Evolutionary conservation across 2,888 invertebrate species (phyloP).

Genomic region (Tubulanus polymorphus): DNA sequence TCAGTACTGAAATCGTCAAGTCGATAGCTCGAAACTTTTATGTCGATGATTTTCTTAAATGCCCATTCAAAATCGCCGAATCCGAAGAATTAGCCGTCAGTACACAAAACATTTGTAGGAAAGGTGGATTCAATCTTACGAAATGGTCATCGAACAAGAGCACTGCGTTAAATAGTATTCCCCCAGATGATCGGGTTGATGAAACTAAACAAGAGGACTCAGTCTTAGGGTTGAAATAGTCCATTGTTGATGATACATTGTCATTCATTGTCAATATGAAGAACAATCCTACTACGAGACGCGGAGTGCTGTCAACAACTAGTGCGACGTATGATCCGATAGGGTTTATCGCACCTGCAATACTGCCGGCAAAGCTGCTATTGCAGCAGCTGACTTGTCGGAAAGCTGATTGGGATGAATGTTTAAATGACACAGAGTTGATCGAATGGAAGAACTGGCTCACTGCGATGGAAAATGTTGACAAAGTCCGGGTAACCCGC

Average conservation of each 20-base stretch:
- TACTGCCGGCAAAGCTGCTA: too few species aligned
- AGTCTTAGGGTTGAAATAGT: background rate
- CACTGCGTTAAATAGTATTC: constrained; percentile 9
- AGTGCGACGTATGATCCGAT: background rate
- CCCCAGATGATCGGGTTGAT: constrained; percentile 8
- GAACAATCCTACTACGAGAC: background rate
- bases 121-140: background rate
- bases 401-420: background rate
- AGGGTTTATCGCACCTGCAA: background rate
- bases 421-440: background rate
- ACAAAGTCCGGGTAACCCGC: background rate
- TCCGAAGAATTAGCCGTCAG: too few species aligned
- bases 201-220: background rate
- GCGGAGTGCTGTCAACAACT: background rate
- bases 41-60: constrained; percentile 4
- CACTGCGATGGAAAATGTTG: background rate
- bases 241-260: background rate
- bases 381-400: background rate
- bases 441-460: background rate
- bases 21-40: constrained; percentile 4
- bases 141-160: constrained; percentile 5
- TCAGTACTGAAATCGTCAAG: background rate
- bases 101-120: too few species aligned
- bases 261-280: background rate
- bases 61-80: background rate